Base-by-base conservation (phyloP, 2,113 vertebrate genomes). In the Pterophyllum scalare region DNA sequence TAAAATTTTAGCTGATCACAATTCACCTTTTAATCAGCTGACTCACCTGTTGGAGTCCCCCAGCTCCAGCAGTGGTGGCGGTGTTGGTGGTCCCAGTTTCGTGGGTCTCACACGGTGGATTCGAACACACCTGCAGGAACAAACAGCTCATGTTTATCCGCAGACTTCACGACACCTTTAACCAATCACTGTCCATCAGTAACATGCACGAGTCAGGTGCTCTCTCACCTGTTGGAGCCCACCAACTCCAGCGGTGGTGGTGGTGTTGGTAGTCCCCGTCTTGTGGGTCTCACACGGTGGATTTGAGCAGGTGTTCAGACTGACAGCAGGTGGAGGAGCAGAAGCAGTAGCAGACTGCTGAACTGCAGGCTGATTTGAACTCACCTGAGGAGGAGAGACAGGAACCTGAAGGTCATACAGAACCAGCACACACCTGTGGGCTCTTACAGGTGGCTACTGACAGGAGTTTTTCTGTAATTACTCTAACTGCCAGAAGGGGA, bases 261-360 rank as follows among this genome's bases (percentile, higher is more conserved):
- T 3, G 0, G 67, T 97, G 78, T 96, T 97, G 84, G 97, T 97
- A 57, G 97, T 97, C 2, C 96, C 96, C 0, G 97, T 97, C 77
- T 97, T 95, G 0, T 97, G 96, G 3, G 95, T 97, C 83, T 97
- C 97, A 4, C 96, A 96, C 0, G 96, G 96, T 0, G 96, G 96
- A 80, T 97, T 97, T 60, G 96, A 95, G 43, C 65, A 70, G 65
- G 74, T 70, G 43, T 70, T 70, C 65, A 70, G 17, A 31, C 28
- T 70, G 43, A 52, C 24, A 49, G 65, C 65, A 52, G 43, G 43
- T 52, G 43, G 43, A 20, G 40, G 40, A 14, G 4, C 12, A 14
- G 24, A 2, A 43, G 43, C 43, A 15, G 43, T 11, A 46, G 4
- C 14, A 2, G 24, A 52, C 3, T 70, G 65, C 65, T 70, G 64